Evolutionary conservation across 2,797 vertebrate genomes (phyloP), one percentile per base, ranked within the genome.

Genomic region (Pempheris klunzingeri): DNA sequence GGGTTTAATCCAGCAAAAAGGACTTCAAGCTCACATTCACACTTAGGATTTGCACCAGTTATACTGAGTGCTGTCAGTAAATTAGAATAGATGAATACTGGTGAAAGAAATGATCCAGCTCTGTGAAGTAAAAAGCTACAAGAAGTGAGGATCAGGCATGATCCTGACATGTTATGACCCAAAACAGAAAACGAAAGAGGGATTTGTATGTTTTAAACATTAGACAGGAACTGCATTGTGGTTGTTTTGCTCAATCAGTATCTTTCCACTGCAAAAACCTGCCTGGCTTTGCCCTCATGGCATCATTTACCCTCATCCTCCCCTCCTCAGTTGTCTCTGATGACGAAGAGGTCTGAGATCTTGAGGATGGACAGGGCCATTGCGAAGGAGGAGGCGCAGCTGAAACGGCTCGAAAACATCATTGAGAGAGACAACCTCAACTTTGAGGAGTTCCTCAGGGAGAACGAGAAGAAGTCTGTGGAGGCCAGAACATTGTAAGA

Each of bases 391-490:
- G 96, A 98, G 86, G 86, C 34, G 5, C 92, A 92, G 63, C 86
- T 98, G 90, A 80, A 92, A 66, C 80, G 69, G 62, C 96, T 97
- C 0, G 95, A 97, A 80, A 86, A 84, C 70, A 39, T 78, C 62
- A 93, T 98, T 54, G 94, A 97, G 78, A 93, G 92, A 38, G 96
- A 98, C 0, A 90, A 94, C 2, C 54, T 90, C 4, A 66, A 85
- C 61, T 97, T 97, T 41, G 95, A 97, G 0, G 94, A 94, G 74
- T 96, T 97, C 84, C 94, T 98, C 74, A 95, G 95, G 70, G 96
- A 98, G 71, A 97, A 96, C 2, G 95, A 97, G 69, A 94, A 91
- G 86, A 96, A 92, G 57, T 95, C 93, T 0, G 79, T 95, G 61
- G 96, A 97, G 87, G 96, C 96, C 59, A 87, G 96, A 75, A 93